These are phyloP conservation scores for Hydrophis major DNA, from an alignment of 2,797 vertebrate species.

Conservation along the genomic window DNA sequence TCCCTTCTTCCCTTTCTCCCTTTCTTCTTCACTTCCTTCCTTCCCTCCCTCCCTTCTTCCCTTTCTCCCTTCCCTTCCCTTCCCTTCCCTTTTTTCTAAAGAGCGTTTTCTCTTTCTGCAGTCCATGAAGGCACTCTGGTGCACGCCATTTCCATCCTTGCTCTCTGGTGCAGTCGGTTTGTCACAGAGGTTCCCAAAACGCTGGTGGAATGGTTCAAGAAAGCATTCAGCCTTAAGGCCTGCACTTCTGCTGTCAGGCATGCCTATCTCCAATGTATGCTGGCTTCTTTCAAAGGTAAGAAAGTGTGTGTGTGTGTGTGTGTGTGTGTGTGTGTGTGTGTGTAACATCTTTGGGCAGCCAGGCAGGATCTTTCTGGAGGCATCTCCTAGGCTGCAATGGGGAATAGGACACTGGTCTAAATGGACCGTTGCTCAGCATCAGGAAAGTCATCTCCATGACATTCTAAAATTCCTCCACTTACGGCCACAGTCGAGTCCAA, in stretches of 20 bases:
- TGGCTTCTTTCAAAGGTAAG: conserved; percentile 91
- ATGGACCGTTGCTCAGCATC: neutral
- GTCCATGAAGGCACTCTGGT: conserved; percentile 94
- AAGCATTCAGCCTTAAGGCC: conserved; percentile 93
- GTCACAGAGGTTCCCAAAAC: conserved; percentile 84
- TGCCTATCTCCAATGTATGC: conserved; percentile 93
- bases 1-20: too few relatives aligned
- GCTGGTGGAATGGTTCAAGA: conserved; percentile 91
- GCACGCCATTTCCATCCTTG: conserved; percentile 87
- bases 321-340: too few relatives aligned
- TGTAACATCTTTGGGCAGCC: neutral
- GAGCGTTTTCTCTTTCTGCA: conserved; percentile 44
- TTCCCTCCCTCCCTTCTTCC: too few relatives aligned
- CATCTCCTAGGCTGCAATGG: too few relatives aligned
- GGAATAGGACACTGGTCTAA: neutral
- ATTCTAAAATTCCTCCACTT: neutral
- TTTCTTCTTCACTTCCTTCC: too few relatives aligned
- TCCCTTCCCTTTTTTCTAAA: neutral
- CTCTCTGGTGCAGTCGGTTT: conserved; percentile 88
- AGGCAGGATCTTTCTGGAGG: neutral
- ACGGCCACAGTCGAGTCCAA: too few relatives aligned
- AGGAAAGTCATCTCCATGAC: neutral
- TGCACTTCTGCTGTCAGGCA: conserved; percentile 91
- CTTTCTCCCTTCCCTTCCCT: neutral
- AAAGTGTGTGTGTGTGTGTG: too few relatives aligned